Evolutionary conservation across 2,113 vertebrate genomes (phyloP).

Genomic region (Piprites chloris): DNA sequence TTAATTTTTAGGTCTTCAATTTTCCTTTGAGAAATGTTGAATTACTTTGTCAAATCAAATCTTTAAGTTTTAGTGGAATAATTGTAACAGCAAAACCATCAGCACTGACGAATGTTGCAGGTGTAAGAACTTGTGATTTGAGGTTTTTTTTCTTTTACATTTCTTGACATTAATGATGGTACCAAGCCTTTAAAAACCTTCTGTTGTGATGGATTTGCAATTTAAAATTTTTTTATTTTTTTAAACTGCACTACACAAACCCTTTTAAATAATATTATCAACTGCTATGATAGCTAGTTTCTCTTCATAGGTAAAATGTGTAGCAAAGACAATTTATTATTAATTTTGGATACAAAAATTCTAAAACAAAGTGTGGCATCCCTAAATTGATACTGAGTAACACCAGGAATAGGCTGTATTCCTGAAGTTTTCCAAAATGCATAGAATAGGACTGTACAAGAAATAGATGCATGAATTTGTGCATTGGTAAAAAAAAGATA

Average conservation of each 20-base stretch:
- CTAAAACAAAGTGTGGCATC: neutral
- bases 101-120: neutral
- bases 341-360: conserved; percentile 2
- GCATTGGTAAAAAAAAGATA: neutral
- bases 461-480: neutral
- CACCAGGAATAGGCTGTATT: neutral
- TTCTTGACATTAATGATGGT: neutral
- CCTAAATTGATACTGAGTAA: neutral
- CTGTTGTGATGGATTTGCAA: neutral
- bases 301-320: neutral
- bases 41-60: neutral
- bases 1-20: neutral
- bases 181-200: neutral
- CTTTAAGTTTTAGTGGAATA: neutral
- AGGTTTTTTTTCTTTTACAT: neutral
- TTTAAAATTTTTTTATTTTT: neutral
- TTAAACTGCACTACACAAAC: neutral
- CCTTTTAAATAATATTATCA: neutral
- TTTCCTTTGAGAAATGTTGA: neutral
- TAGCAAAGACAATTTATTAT: neutral
- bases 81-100: neutral
- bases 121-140: neutral
- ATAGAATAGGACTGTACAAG: neutral
- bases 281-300: neutral
- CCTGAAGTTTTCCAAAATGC: neutral